phyloP scores from a whole-genome alignment of 2,888 invertebrate species.

The Pollenia labialis region DNA sequence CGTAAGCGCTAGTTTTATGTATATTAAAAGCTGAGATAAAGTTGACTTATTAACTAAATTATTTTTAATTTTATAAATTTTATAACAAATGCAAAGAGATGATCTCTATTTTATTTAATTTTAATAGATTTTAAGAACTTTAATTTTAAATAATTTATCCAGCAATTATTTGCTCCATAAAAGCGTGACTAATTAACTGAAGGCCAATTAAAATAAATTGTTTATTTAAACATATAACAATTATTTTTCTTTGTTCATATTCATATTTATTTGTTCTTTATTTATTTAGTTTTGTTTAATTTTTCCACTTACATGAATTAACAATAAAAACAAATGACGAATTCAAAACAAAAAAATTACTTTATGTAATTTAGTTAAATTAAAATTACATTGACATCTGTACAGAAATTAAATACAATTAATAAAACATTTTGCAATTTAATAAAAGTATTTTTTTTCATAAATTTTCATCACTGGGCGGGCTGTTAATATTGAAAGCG shows the following conservation, averaged over 20 bases:
- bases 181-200: constrained; percentile 62
- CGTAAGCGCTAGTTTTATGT: background rate
- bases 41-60: too few species aligned
- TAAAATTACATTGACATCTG: constrained; percentile 72
- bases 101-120: too few species aligned
- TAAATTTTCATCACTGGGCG: constrained; percentile 1
- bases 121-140: background rate
- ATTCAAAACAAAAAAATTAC: constrained; percentile 10
- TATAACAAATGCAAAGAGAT: too few species aligned
- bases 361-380: constrained; percentile 62
- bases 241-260: constrained; percentile 2
- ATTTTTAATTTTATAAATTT: too few species aligned
- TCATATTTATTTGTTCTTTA: background rate
- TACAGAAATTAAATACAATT: constrained; percentile 62
- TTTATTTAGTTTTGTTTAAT: background rate
- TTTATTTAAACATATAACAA: constrained; percentile 35
- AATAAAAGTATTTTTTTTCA: constrained; percentile 43
- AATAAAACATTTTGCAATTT: constrained; percentile 23
- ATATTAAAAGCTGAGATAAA: too few species aligned
- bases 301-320: constrained; percentile 3
- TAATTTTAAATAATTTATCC: background rate
- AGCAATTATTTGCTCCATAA: constrained; percentile 5
- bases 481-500: constrained; percentile 25
- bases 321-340: constrained; percentile 33
- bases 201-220: constrained; percentile 34